Conservation (phyloP, 1,140 invertebrate species). For the Solenopsis fugax region DNA sequence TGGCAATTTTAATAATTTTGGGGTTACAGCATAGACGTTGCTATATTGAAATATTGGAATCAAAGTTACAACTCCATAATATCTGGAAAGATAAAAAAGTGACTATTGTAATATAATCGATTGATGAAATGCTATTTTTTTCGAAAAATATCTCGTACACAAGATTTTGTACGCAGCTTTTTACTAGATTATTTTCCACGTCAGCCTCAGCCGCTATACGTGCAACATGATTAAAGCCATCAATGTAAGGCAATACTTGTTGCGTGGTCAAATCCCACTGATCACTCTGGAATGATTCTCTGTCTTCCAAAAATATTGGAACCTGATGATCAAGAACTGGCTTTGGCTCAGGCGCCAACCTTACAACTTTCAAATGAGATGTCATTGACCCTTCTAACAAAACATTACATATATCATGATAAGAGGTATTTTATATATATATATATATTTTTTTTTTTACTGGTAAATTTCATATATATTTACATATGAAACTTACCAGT, state of each 20-base stretch:
- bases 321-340: constrained; percentile 96
- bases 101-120: neutral
- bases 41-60: constrained; percentile 97
- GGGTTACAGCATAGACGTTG: constrained; percentile 96
- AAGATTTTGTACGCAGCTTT: constrained; percentile 97
- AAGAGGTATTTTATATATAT: neutral
- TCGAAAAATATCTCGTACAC: constrained; percentile 88
- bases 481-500: constrained; percentile 87
- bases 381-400: constrained; percentile 91
- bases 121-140: neutral
- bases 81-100: constrained; percentile 83
- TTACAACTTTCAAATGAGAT: constrained; percentile 93
- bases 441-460: neutral
- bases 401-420: constrained; percentile 30
- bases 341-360: constrained; percentile 92
- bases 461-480: neutral
- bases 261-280: constrained; percentile 98
- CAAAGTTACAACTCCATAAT: constrained; percentile 92
- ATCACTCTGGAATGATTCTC: constrained; percentile 88
- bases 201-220: constrained; percentile 94
- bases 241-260: constrained; percentile 95
- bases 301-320: constrained; percentile 92
- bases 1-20: constrained; percentile 92
- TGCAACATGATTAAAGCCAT: constrained; percentile 96
- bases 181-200: constrained; percentile 97